phyloP scores from a whole-genome alignment of 2,113 vertebrate species.

The Parus major region DNA sequence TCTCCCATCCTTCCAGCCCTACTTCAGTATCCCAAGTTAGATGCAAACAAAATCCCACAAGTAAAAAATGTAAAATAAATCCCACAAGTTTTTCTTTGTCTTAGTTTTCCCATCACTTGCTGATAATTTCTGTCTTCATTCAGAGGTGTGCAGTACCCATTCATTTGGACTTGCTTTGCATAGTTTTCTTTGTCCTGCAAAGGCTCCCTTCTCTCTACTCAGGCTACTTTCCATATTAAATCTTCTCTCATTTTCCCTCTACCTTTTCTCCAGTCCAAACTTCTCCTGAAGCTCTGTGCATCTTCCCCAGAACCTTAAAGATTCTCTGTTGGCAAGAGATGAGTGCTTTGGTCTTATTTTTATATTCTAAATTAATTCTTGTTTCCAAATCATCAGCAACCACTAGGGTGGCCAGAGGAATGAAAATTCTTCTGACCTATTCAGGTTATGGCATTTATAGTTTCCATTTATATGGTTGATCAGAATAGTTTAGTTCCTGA shows the following conservation, averaged over 20 bases:
- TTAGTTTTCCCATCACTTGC: not conserved
- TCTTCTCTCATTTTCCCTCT: not conserved
- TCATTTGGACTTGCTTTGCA: not conserved
- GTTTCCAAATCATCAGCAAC: not conserved
- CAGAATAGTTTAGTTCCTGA: not conserved
- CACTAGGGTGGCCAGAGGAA: not conserved
- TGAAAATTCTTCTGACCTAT: not conserved
- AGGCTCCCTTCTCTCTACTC: not conserved
- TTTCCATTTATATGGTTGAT: not conserved
- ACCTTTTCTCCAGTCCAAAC: not conserved
- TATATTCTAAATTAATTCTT: not conserved
- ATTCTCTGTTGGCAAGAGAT: not conserved
- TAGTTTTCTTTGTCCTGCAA: not conserved
- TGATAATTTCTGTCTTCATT: not conserved
- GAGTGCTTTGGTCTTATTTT: not conserved
- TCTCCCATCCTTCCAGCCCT: not conserved
- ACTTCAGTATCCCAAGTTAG: not conserved
- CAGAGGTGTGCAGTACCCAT: not conserved
- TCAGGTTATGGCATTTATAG: not conserved
- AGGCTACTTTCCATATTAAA: not conserved
- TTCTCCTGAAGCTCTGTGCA: not conserved
- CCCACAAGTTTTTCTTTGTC: not conserved
- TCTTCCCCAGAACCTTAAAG: not conserved
- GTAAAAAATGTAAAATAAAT: not conserved
- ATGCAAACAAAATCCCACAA: not conserved